phyloP scores from a whole-genome alignment of 1,140 invertebrate genomes.

The Tachypleus tridentatus region DNA sequence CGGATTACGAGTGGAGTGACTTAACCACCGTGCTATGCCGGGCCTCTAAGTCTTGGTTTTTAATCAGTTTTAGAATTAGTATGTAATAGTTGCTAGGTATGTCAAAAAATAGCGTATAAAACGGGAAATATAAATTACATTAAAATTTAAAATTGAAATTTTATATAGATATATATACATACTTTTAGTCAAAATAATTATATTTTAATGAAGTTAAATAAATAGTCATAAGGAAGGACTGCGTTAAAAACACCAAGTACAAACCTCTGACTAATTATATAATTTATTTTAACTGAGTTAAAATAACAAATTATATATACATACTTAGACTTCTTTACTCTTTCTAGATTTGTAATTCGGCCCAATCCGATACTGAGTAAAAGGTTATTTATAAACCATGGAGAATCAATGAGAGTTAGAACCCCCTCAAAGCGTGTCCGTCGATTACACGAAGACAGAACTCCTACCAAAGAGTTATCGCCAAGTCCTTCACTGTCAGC shows the following conservation, averaged over 20 bases:
- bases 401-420: conserved; percentile 16
- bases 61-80: no score
- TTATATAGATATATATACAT: no score
- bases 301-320: background rate
- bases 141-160: no score
- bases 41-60: no score
- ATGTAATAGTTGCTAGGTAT: no score
- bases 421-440: background rate
- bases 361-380: conserved; percentile 84
- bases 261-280: background rate
- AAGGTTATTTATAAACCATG: conserved; percentile 55
- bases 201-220: background rate
- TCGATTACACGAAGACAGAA: background rate
- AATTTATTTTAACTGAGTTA: background rate
- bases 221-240: background rate
- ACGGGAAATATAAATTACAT: no score
- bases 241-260: background rate
- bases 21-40: no score
- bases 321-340: background rate
- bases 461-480: no score
- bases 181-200: conserved; percentile 5
- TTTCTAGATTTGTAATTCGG: conserved; percentile 57
- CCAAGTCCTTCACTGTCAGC: no score
- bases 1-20: no score
- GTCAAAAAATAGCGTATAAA: no score